phyloP scores from a whole-genome alignment of 2,888 invertebrate genomes.

The Ectropis crepuscularia region DNA sequence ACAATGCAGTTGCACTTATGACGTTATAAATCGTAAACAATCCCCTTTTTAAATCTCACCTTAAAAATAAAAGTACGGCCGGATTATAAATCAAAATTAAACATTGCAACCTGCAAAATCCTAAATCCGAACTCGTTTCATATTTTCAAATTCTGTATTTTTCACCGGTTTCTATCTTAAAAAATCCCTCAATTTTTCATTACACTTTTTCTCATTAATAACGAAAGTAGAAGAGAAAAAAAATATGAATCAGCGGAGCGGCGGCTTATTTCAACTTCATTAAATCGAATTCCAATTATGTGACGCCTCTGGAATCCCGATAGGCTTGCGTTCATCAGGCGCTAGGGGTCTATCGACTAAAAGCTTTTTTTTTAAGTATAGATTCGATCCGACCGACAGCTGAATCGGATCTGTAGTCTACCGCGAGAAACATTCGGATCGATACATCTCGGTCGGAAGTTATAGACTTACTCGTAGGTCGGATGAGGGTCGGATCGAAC shows the following conservation, averaged over 20 bases:
- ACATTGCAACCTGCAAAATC: background rate
- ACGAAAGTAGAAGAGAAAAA: conserved; percentile 25
- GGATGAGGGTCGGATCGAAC: no score
- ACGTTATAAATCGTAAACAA: no score
- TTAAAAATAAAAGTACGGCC: no score
- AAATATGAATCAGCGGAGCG: conserved; percentile 23
- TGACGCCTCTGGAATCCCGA: conserved; percentile 38
- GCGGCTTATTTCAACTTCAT: conserved; percentile 34
- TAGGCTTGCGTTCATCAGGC: conserved; percentile 37
- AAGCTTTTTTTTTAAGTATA: no score
- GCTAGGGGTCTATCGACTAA: background rate
- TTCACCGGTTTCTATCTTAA: conserved; percentile 6
- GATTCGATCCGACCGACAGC: no score
- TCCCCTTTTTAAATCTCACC: no score
- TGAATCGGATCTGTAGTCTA: no score
- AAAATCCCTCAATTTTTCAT: conserved; percentile 19
- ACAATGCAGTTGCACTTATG: no score
- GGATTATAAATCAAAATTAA: background rate
- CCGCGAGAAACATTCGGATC: no score
- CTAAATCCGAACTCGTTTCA: conserved; percentile 9
- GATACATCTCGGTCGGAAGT: no score
- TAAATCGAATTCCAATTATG: conserved; percentile 42
- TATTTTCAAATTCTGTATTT: conserved; percentile 6
- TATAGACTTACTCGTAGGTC: no score
- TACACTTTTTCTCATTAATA: conserved; percentile 20